phyloP scores from a whole-genome alignment of 2,888 invertebrate genomes.

The Liopterus haemorrhoidalis region DNA sequence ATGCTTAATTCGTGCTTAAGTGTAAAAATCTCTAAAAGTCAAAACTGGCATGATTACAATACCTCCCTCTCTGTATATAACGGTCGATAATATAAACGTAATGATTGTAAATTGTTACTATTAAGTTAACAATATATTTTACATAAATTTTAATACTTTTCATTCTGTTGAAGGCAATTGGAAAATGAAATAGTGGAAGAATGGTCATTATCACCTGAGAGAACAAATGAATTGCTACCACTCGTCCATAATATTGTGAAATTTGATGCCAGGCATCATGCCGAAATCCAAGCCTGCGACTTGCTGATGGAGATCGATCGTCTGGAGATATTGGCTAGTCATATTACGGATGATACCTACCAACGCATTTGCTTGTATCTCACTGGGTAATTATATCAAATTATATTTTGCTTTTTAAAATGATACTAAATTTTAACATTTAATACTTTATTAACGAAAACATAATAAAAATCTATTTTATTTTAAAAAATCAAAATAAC shows the following conservation, averaged over 20 bases:
- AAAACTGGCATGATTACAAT: too few relatives aligned
- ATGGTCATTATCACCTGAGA: conserved; percentile 55
- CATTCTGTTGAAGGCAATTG: conserved; percentile 74
- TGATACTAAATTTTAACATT: neutral
- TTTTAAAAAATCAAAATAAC: too few relatives aligned
- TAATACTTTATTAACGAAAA: too few relatives aligned
- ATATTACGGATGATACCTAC: conserved; percentile 85
- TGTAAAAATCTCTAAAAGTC: too few relatives aligned
- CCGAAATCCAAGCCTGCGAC: conserved; percentile 98
- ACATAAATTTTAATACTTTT: too few relatives aligned
- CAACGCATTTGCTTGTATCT: conserved; percentile 90
- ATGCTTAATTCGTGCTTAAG: too few relatives aligned
- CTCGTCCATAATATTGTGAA: conserved; percentile 83
- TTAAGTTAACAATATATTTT: too few relatives aligned
- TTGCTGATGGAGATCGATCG: conserved; percentile 95
- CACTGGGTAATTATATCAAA: conserved; percentile 46
- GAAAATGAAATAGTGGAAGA: conserved; percentile 85
- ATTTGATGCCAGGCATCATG: conserved; percentile 96
- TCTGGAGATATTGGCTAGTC: conserved; percentile 76
- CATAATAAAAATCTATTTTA: too few relatives aligned
- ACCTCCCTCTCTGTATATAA: too few relatives aligned
- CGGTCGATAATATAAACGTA: too few relatives aligned
- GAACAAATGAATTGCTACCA: conserved; percentile 58
- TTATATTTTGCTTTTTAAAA: neutral
- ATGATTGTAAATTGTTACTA: too few relatives aligned